These are phyloP conservation scores for Sitta carolinensis DNA, from an alignment of 2,797 vertebrate genomes.

Conservation along the genomic window DNA sequence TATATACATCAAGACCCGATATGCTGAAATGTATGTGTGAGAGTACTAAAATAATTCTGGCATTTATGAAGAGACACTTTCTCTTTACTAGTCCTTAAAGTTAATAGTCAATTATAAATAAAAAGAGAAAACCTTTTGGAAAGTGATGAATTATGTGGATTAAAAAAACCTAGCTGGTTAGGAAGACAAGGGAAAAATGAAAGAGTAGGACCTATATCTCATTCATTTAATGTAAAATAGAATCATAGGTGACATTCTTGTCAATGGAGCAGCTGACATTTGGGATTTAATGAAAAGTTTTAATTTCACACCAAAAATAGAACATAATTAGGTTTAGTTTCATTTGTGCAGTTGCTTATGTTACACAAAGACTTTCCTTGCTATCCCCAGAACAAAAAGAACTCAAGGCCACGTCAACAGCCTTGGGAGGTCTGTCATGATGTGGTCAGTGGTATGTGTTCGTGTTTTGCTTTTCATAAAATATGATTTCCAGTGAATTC, in stretches of 20 bases:
- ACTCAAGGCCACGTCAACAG: background rate
- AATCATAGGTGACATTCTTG: background rate
- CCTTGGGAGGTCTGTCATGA: background rate
- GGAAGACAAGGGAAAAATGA: background rate
- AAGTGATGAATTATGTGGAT: background rate
- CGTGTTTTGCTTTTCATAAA: background rate
- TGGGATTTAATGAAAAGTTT: background rate
- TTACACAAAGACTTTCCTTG: background rate
- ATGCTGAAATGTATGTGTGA: background rate
- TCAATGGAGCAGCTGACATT: background rate
- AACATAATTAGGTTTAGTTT: background rate
- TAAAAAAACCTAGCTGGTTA: background rate
- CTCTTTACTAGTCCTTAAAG: background rate
- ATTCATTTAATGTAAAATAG: background rate
- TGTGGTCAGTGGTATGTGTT: background rate
- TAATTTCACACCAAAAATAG: background rate
- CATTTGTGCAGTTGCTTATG: background rate
- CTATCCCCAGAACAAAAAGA: background rate
- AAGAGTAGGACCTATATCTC: background rate
- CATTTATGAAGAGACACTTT: background rate
- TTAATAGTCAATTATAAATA: background rate
- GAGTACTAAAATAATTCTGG: background rate
- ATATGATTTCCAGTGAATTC: background rate
- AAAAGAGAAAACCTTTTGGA: background rate
- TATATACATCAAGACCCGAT: background rate